Conservation (phyloP, 1,140 invertebrate species). For the Leptestheria dahalacensis region DNA sequence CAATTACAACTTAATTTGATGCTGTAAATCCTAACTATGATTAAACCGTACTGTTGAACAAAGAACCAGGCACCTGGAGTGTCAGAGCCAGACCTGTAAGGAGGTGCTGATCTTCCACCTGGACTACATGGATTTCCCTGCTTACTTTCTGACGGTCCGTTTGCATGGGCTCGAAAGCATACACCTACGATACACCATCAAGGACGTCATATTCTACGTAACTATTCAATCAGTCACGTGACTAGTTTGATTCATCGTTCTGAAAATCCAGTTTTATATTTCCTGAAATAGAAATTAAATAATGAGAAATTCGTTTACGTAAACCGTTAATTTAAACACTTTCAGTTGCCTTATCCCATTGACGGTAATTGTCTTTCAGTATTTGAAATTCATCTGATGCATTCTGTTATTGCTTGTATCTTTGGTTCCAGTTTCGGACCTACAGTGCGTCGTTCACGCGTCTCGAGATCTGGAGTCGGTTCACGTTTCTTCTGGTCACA, state of each 20-base stretch:
- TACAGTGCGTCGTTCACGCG: slow-evolving; percentile 91
- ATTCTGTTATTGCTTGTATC: too few relatives aligned
- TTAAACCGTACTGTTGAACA: too few relatives aligned
- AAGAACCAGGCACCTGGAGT: slow-evolving; percentile 60
- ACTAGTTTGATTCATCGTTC: too few relatives aligned
- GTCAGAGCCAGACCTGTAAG: slow-evolving; percentile 64
- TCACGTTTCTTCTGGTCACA: slow-evolving; percentile 75
- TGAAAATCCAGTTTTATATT: too few relatives aligned
- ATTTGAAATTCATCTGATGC: too few relatives aligned
- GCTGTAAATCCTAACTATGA: too few relatives aligned
- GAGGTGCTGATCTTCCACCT: slow-evolving; percentile 78
- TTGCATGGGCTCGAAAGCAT: slow-evolving; percentile 73
- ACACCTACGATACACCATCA: slow-evolving; percentile 65
- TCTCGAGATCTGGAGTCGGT: slow-evolving; percentile 91
- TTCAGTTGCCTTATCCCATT: too few relatives aligned
- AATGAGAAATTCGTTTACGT: too few relatives aligned
- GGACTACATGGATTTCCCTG: slow-evolving; percentile 71
- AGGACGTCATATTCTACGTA: slow-evolving; percentile 75
- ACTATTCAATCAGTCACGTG: too few relatives aligned
- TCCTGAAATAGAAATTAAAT: too few relatives aligned
- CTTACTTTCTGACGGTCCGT: slow-evolving; percentile 68
- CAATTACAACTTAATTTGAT: neutral
- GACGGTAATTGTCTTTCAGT: too few relatives aligned
- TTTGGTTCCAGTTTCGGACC: slow-evolving; percentile 70
- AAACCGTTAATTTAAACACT: too few relatives aligned